phyloP scores from a whole-genome alignment of 2,113 vertebrate species.

The Vidua macroura region DNA sequence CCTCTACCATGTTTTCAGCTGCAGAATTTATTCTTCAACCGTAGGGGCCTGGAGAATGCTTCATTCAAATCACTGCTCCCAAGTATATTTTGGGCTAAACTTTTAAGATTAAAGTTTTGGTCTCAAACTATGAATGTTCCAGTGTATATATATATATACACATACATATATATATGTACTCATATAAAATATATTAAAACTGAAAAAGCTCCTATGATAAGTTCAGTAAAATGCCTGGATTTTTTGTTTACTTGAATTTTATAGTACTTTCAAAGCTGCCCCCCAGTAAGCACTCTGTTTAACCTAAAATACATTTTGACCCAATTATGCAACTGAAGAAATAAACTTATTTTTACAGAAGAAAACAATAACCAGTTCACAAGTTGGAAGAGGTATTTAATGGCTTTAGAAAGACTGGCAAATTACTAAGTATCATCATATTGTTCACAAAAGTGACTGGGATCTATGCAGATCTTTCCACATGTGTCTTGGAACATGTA shows the following conservation, averaged over 20 bases:
- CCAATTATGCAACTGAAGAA: background rate
- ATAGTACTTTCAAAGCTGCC: background rate
- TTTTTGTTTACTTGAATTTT: background rate
- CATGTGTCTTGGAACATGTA: accelerated
- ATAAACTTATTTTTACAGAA: background rate
- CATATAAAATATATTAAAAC: background rate
- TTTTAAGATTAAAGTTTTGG: background rate
- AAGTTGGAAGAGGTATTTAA: background rate
- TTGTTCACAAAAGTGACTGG: background rate
- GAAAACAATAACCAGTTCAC: background rate
- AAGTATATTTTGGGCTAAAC: background rate
- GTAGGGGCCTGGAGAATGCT: background rate
- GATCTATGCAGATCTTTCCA: background rate
- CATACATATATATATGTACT: background rate
- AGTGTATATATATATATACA: background rate
- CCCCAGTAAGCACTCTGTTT: background rate
- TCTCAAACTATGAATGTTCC: background rate
- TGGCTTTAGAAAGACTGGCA: background rate
- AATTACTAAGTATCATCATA: background rate
- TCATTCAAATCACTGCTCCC: background rate
- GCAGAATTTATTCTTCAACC: background rate
- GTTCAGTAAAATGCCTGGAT: background rate
- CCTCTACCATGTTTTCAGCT: background rate
- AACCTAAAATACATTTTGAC: background rate
- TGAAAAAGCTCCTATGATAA: background rate